Evolutionary conservation across 2,888 invertebrate genomes (phyloP).

Genomic region (Hypsopygia costalis): DNA sequence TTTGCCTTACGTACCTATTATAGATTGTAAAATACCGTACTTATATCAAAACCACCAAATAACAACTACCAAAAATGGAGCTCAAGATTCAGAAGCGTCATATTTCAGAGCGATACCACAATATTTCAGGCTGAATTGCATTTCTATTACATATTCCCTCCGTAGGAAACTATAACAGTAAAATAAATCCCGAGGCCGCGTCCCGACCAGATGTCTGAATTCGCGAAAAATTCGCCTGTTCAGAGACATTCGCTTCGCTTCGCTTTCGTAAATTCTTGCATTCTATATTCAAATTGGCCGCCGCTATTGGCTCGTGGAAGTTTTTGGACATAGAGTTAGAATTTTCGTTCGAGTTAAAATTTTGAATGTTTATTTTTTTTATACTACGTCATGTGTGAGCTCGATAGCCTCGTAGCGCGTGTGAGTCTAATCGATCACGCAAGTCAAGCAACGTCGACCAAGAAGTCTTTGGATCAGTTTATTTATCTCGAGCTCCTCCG

Average conservation of each 20-base stretch:
- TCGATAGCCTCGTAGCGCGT: no score
- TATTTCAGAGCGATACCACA: neutral
- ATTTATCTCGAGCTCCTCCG: no score
- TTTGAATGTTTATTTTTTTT: no score
- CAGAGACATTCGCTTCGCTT: constrained; percentile 16
- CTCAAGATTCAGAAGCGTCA: neutral
- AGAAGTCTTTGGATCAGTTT: no score
- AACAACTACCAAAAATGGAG: neutral
- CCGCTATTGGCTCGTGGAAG: constrained; percentile 60
- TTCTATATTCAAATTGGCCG: constrained; percentile 79
- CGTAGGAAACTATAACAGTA: constrained; percentile 26
- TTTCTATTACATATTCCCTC: constrained; percentile 31
- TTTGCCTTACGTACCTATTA: no score
- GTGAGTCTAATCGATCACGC: no score
- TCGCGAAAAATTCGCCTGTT: constrained; percentile 15
- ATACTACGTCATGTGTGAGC: no score
- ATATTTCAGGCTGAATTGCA: constrained; percentile 22
- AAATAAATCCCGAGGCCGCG: constrained; percentile 19
- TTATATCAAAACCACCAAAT: no score
- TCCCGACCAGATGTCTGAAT: constrained; percentile 34
- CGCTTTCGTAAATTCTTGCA: constrained; percentile 31
- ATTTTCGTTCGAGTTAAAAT: constrained; percentile 11
- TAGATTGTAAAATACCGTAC: no score
- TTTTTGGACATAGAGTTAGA: constrained; percentile 17
- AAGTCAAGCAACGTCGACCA: no score